phyloP scores from a whole-genome alignment of 2,797 vertebrate genomes.

The Emydoidea blandingii region DNA sequence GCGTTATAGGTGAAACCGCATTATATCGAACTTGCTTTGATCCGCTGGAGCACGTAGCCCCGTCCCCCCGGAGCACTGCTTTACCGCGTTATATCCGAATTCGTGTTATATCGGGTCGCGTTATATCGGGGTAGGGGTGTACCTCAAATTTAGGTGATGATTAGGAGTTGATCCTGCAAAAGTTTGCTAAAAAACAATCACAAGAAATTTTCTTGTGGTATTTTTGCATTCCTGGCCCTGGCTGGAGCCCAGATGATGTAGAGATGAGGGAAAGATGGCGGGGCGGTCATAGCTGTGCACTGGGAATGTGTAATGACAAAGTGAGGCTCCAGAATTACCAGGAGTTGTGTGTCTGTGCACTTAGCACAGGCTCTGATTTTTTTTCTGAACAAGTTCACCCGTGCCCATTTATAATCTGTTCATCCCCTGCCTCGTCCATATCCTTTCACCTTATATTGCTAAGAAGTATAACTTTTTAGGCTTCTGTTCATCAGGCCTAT shows the following conservation, averaged over 20 bases:
- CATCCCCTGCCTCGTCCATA: not conserved
- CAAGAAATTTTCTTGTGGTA: fast-evolving
- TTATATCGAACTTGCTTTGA: no score
- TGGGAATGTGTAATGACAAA: not conserved
- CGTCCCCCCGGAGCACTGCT: no score
- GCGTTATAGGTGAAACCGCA: no score
- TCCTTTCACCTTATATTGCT: not conserved
- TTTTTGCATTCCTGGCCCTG: not conserved
- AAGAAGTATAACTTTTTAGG: not conserved
- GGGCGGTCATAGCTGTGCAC: not conserved
- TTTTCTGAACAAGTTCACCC: not conserved
- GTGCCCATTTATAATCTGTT: not conserved
- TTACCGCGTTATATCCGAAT: no score
- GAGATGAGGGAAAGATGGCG: not conserved
- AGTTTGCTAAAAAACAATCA: not conserved
- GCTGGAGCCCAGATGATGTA: not conserved
- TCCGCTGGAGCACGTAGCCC: no score
- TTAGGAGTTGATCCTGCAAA: not conserved
- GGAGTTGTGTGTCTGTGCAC: not conserved
- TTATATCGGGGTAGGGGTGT: no score
- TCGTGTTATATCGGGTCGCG: no score
- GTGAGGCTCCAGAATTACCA: not conserved
- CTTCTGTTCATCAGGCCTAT: not conserved
- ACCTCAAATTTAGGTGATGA: not conserved
- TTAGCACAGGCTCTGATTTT: not conserved